phyloP scores from a whole-genome alignment of 2,888 invertebrate species.

The Timema podura region DNA sequence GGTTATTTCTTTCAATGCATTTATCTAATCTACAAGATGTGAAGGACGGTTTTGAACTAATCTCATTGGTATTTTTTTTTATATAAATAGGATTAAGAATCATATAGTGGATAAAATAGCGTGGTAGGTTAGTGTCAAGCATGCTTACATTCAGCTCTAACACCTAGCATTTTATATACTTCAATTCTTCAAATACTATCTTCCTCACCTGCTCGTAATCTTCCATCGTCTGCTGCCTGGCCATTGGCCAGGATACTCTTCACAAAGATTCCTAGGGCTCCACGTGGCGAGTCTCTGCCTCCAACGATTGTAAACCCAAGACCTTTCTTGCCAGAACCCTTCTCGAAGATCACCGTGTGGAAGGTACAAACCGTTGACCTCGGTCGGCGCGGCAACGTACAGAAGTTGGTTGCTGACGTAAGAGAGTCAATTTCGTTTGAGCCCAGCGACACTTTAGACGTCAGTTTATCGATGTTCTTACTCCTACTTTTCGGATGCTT shows the following conservation, averaged over 20 bases:
- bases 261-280: slow-evolving; percentile 80
- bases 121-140: too few species aligned
- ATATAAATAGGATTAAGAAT: too few species aligned
- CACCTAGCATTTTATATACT: too few species aligned
- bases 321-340: slow-evolving; percentile 77
- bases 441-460: background rate
- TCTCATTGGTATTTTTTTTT: too few species aligned
- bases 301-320: slow-evolving; percentile 89
- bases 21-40: too few species aligned
- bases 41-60: too few species aligned
- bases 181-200: too few species aligned
- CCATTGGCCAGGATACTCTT: slow-evolving; percentile 80
- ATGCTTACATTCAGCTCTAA: too few species aligned
- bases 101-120: too few species aligned
- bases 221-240: slow-evolving; percentile 78
- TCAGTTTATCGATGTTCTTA: background rate
- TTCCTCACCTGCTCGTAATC: slow-evolving; percentile 67
- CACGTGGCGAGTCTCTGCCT: slow-evolving; percentile 78
- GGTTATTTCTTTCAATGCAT: too few species aligned
- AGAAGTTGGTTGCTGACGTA: slow-evolving; percentile 51
- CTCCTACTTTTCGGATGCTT: background rate
- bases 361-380: slow-evolving; percentile 65
- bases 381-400: slow-evolving; percentile 64
- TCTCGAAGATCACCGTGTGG: slow-evolving; percentile 70
- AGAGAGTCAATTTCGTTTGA: background rate